These are phyloP conservation scores for Maccullochella peelii DNA, from an alignment of 2,113 vertebrate genomes.

Conservation along the genomic window DNA sequence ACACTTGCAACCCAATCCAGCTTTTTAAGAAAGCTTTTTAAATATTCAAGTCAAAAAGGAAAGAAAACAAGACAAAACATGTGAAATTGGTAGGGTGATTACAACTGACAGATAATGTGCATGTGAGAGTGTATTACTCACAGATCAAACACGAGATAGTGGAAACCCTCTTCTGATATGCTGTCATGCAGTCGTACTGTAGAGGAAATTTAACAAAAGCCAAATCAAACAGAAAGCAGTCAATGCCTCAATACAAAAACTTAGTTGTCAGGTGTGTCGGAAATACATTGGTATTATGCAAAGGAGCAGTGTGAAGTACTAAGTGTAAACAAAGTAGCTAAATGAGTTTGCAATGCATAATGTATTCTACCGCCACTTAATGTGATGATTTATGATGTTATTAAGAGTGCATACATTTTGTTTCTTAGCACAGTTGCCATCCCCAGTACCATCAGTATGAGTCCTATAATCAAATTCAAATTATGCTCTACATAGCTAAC, in stretches of 20 bases:
- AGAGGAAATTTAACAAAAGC: slow-evolving; percentile 2
- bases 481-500: background rate
- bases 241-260: background rate
- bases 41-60: background rate
- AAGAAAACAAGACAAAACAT: background rate
- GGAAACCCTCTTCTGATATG: slow-evolving; percentile 85
- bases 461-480: background rate
- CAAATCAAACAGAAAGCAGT: slow-evolving; percentile 21
- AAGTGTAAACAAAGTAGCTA: background rate
- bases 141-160: slow-evolving; percentile 84
- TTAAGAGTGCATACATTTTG: background rate
- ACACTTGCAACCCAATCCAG: background rate
- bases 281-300: background rate
- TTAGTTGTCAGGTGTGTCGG: background rate
- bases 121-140: slow-evolving; percentile 61
- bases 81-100: background rate
- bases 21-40: background rate
- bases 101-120: background rate
- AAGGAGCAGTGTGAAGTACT: background rate
- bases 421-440: background rate
- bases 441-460: too few species aligned
- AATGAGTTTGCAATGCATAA: background rate
- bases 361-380: background rate
- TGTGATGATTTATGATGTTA: background rate
- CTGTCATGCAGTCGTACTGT: slow-evolving; percentile 82